Evolutionary conservation across 2,113 vertebrate genomes (phyloP).

Genomic region (human): GRCh38 chr1:58019001-58019500

Average conservation of each 20-base stretch:
- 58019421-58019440: constrained; percentile 51
- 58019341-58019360: constrained; percentile 61
- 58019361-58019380: constrained; percentile 62
- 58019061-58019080: constrained; percentile 48
- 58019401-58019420: constrained; percentile 50
- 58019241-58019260: constrained; percentile 48
- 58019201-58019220: constrained; percentile 56
- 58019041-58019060: not conserved
- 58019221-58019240: constrained; percentile 79
- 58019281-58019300: constrained; percentile 31
- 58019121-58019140: not conserved
- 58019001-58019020: constrained; percentile 14
- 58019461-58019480: constrained; percentile 48
- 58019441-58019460: constrained; percentile 47
- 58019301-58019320: constrained; percentile 51
- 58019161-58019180: not conserved
- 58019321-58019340: constrained; percentile 68
- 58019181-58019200: constrained; percentile 46
- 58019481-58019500: constrained; percentile 44
- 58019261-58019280: not conserved
- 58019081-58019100: constrained; percentile 34
- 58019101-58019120: not conserved
- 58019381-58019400: constrained; percentile 61
- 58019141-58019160: constrained; percentile 38
- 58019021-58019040: not conserved